Base-by-base conservation (phyloP, 2,888 invertebrate genomes). In the Encarsia formosa region DNA sequence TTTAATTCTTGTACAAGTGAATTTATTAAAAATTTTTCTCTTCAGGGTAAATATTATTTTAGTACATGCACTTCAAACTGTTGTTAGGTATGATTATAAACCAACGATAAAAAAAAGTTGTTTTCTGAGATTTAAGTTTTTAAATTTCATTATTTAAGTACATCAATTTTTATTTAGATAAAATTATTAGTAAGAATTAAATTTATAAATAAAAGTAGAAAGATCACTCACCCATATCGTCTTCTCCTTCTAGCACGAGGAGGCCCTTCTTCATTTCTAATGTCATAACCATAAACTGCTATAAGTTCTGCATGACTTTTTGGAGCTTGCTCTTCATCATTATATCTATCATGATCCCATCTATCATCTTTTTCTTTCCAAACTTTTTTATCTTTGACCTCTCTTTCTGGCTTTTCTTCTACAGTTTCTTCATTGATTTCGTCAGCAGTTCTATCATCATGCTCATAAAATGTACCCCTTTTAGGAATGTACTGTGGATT, bases 401-500 rank as follows among this genome's bases (percentile, higher is more conserved):
- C 73, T 47, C 71, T 61, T 44, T 71, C 70, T 22, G 58, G 63
- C n/a, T 57, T 65, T 1, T 63, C 57, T 53, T 71, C 72, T 3
- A 62, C 57, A 42, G 48, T 62, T 41, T 72, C 69, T 18, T 53
- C 49, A 32, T 35, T 50, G 0, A 63, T 63, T 59, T 83, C 83
- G 41, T 86, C 87, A 18, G 85, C 84, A 5, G 90, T 91, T 57
- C 94, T 79, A 67, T 93, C 92, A 69, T 97, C 97, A 66, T 97
- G 97, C 64, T 97, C 97, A 67, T 97, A 97, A 74, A 97, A 97
- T 0, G 91, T 91, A 1, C 97, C 97, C 61, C 88, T 82, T 71
- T 96, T 93, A 0, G 97, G 97, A 61, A 97, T 95, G 75, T 95
- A 97, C 67, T 97, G 96, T 1, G 97, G 97, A 77, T 97, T 96